Evolutionary conservation across 2,888 invertebrate species (phyloP).

Genomic region (Ischnura elegans): DNA sequence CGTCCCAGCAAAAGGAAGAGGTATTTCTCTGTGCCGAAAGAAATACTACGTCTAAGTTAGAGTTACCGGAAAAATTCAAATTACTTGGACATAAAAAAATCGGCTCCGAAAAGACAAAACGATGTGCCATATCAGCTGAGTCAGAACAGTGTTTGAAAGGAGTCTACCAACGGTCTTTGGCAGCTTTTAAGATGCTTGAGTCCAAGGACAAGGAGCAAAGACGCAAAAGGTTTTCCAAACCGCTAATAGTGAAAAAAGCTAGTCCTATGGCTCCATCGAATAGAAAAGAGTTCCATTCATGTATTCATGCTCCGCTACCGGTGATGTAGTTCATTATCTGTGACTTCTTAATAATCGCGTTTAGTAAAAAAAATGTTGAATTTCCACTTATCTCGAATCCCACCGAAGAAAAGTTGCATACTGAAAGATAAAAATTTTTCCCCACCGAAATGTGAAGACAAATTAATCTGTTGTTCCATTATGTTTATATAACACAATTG

Average conservation of each 20-base stretch:
- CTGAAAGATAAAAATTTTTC: no score
- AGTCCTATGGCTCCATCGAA: not conserved
- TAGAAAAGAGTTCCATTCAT: not conserved
- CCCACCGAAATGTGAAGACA: no score
- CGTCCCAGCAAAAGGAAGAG: not conserved
- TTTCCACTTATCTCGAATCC: no score
- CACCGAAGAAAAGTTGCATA: no score
- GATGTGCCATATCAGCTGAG: not conserved
- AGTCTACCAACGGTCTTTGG: slow-evolving; percentile 23
- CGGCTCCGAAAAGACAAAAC: not conserved
- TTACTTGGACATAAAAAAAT: not conserved
- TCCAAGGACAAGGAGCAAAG: not conserved
- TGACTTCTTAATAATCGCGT: no score
- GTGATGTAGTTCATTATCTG: not conserved
- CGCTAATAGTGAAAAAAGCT: not conserved
- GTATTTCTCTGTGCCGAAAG: not conserved
- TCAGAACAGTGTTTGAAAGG: not conserved
- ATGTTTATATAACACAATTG: no score
- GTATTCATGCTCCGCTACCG: not conserved
- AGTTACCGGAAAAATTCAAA: not conserved
- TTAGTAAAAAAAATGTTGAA: no score
- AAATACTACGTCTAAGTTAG: not conserved
- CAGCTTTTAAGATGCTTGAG: not conserved
- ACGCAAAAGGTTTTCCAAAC: not conserved
- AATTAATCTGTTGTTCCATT: no score